phyloP scores from a whole-genome alignment of 2,113 vertebrate genomes.

The Meleagris gallopavo region DNA sequence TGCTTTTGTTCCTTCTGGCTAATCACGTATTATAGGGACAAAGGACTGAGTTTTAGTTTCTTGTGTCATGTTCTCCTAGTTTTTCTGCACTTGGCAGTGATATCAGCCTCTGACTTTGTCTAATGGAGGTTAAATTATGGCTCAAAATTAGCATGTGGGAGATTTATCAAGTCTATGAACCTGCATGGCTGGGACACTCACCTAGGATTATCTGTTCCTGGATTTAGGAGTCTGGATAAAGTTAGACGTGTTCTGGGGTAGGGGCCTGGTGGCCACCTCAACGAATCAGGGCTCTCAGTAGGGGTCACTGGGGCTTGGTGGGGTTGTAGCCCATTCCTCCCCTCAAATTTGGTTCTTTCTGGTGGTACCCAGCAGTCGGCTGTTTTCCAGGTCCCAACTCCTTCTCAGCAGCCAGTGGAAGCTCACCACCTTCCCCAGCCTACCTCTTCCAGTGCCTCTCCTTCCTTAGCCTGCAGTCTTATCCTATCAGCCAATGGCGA shows the following conservation, averaged over 20 bases:
- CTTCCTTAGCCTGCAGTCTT: background rate
- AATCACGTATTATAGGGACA: fast-evolving
- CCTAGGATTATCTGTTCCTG: fast-evolving
- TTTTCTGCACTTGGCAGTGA: background rate
- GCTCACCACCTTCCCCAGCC: background rate
- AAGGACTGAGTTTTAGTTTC: background rate
- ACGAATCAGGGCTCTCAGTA: background rate
- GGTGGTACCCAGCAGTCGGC: background rate
- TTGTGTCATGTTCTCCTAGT: background rate
- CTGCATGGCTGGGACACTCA: fast-evolving
- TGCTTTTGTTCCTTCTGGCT: background rate
- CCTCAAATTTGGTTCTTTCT: background rate
- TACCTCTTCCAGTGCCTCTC: background rate
- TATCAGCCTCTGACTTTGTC: background rate
- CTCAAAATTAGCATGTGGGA: background rate
- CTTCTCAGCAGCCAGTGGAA: background rate
- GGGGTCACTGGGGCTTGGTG: background rate
- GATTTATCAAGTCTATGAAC: background rate
- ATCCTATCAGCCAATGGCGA: background rate
- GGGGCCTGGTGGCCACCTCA: background rate
- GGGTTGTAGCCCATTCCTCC: background rate
- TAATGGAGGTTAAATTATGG: background rate
- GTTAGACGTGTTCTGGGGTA: background rate
- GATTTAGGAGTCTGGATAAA: background rate
- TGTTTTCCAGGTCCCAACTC: background rate